These are phyloP conservation scores for Globia sparganii DNA, from an alignment of 2,888 invertebrate species.

Conservation along the genomic window DNA sequence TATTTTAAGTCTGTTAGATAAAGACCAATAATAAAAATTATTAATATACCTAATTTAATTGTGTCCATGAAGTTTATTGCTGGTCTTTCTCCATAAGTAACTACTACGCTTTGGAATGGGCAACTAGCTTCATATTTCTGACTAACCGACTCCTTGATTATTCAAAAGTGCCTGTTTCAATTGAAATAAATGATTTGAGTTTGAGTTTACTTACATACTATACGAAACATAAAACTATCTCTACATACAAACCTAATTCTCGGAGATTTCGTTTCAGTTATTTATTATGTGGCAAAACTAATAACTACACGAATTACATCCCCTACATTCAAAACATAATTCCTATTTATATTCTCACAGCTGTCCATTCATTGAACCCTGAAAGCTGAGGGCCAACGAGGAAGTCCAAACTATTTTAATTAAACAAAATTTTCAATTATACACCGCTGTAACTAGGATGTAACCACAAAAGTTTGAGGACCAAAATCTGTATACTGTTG, in stretches of 20 bases:
- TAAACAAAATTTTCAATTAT: slow-evolving; percentile 62
- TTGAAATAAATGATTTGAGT: too few relatives aligned
- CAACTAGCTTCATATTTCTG: too few relatives aligned
- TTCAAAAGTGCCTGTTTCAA: too few relatives aligned
- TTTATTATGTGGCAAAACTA: slow-evolving; percentile 2
- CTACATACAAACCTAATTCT: background rate
- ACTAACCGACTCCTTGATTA: too few relatives aligned
- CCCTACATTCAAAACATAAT: slow-evolving; percentile 16
- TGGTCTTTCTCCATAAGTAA: too few relatives aligned
- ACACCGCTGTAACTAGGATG: slow-evolving; percentile 14
- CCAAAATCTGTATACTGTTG: slow-evolving; percentile 50
- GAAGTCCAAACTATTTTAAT: slow-evolving; percentile 62
- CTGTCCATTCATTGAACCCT: slow-evolving; percentile 26
- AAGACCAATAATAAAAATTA: too few relatives aligned
- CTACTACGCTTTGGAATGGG: too few relatives aligned
- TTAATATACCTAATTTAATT: too few relatives aligned
- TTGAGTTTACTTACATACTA: too few relatives aligned
- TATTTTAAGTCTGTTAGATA: too few relatives aligned
- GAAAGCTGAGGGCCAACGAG: slow-evolving; percentile 4
- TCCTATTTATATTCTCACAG: slow-evolving; percentile 5
- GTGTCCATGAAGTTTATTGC: too few relatives aligned
- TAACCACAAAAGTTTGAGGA: slow-evolving; percentile 53
- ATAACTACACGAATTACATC: background rate
- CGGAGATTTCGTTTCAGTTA: background rate
- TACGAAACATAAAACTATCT: too few relatives aligned